Base-by-base conservation (phyloP, 2,888 invertebrate genomes). In the Eucriotettix oculatus region DNA sequence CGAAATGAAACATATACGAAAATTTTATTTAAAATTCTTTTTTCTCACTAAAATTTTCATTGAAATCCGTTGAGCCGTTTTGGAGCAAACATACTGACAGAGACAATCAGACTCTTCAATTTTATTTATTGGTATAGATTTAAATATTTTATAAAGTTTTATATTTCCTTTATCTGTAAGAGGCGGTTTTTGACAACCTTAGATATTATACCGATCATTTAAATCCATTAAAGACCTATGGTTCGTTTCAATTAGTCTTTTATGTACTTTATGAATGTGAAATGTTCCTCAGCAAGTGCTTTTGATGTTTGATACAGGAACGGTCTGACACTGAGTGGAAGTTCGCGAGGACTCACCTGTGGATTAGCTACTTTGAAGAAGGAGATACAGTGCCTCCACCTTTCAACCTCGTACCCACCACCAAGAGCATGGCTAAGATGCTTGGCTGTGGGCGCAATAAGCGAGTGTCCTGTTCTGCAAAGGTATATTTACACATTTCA, bases 321-420 rank as follows among this genome's bases (percentile, higher is more conserved):
- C 82, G 94, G 70, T 87, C 95, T 5, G 97, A 97, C 70, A 86
- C 86, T 0, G 96, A 97, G 75, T 97, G 97, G 97, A 97, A 97
- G 74, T 97, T 96, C 70, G 96, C 96, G 0, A 80, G 97, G 56
- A 92, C 92, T 66, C 91, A 91, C 71, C 76, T 98, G 55, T 98
- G 97, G 96, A 93, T 97, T 79, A 94, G 94, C 68, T 97, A 95
- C 73, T 97, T 98, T 70, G 93, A 92, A 67, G 90, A 87, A 63
- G 90, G 90, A 0, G 90, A 90, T 66, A 93, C 94, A 0, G 83
- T 96, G 0, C 96, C 97, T 0, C 87, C 94, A 0, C 96, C 96
- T 0, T 97, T 97, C 74, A 97, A 96, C 73, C 83, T 96, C 67
- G 82, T 95, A 58, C 96, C 96, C 9, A 90, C 90, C 0, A 83